Base-by-base conservation (phyloP, 2,888 invertebrate genomes). In the Platycnemis pennipes region DNA sequence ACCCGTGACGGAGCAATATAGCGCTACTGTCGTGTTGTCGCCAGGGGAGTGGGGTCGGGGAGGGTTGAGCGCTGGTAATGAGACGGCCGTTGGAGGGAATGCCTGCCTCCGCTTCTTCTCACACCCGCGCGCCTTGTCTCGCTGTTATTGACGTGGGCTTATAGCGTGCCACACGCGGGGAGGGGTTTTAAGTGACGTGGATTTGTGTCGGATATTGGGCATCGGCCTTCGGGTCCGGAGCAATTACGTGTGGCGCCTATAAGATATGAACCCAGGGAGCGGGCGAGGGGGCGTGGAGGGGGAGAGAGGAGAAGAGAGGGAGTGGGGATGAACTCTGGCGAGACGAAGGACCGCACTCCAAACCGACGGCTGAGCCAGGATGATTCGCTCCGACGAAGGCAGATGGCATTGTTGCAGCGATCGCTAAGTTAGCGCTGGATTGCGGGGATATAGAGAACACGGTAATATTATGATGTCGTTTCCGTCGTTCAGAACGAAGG, bases 171-270 rank as follows among this genome's bases (percentile, higher is more conserved):
- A 49, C 42, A 37, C 42, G 37, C 44, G 86, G 37, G 42, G 86
- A 44, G 86, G 42, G 42, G 44, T 63, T n/a, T 42, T 2, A 88
- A 88, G 88, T 63, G 91, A 91, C 69, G 91, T 45, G 91, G 91
- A 69, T 91, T 69, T 91, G 63, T 91, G 91, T 91, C 63, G 45
- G 91, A 44, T 91, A 91, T 91, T 63, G 63, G 56, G 53, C 91
- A 45, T 77, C 31, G 88, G 31, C 16, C 63, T 63, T 22, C 44
- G 88, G 46, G 49, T 46, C 91, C 26, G 91, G 37, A 91, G 91
- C 63, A 91, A 91, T 91, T 91, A 91, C 69, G 91, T 26, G 13
- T 56, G 89, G n/a, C 26, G 2, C 63, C 53, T 56, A 37, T 89
- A 56, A 56, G 89, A 89, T 89, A 89, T 89, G 56, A 89, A 42